phyloP scores from a whole-genome alignment of 2,797 vertebrate species.

The Ibycter americanus region DNA sequence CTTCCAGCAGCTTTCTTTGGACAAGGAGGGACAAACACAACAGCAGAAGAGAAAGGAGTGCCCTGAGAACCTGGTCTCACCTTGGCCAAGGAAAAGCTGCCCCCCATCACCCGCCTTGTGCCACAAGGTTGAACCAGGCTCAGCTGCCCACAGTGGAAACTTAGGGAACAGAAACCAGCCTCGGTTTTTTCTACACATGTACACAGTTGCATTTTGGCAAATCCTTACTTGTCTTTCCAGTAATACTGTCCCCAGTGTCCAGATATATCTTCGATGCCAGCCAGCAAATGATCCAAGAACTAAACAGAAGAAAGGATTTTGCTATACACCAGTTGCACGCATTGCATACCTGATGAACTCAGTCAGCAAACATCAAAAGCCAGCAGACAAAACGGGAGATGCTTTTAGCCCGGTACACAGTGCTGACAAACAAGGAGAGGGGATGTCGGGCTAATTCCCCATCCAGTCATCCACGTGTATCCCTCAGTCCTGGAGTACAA shows the following conservation, averaged over 20 bases:
- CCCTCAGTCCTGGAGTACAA: background rate
- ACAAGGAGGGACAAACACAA: background rate
- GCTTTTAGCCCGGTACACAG: background rate
- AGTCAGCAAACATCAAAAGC: background rate
- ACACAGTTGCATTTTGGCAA: slow-evolving; percentile 36
- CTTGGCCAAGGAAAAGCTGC: background rate
- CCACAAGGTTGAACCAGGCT: background rate
- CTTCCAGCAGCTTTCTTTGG: background rate
- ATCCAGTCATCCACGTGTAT: background rate
- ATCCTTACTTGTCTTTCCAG: slow-evolving; percentile 88
- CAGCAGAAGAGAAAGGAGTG: background rate
- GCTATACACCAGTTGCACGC: background rate
- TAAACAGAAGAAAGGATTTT: slow-evolving; percentile 69
- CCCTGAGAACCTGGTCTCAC: background rate
- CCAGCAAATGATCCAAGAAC: slow-evolving; percentile 86
- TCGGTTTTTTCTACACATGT: background rate
- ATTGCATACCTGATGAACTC: background rate
- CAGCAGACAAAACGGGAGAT: background rate
- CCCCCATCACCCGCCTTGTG: background rate
- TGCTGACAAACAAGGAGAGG: background rate
- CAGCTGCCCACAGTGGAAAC: background rate
- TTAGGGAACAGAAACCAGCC: slow-evolving; percentile 9
- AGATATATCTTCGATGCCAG: slow-evolving; percentile 86
- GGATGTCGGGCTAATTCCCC: background rate
- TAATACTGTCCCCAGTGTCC: slow-evolving; percentile 89